phyloP scores from a whole-genome alignment of 2,113 vertebrate species.

The Origma solitaria region DNA sequence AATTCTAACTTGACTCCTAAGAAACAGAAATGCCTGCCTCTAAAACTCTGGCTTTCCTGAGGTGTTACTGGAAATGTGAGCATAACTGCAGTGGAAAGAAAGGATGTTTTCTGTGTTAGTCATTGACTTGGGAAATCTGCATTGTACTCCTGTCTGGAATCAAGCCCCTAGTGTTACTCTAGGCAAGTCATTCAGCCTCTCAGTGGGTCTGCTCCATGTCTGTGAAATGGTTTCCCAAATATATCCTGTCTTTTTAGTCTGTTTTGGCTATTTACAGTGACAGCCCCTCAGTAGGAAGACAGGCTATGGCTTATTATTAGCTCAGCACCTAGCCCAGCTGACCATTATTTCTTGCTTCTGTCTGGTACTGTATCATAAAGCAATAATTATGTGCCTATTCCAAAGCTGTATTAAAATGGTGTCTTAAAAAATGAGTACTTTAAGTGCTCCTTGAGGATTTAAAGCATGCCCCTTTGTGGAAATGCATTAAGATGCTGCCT shows the following conservation, averaged over 20 bases:
- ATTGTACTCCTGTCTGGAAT: neutral
- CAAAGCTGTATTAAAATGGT: neutral
- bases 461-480: neutral
- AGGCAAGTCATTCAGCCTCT: neutral
- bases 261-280: neutral
- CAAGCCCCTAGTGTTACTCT: neutral
- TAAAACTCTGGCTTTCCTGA: neutral
- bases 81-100: neutral
- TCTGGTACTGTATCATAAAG: neutral
- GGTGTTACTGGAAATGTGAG: neutral
- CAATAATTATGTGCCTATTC: neutral
- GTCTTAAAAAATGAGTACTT: neutral
- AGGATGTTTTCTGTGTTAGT: neutral
- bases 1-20: neutral
- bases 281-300: neutral
- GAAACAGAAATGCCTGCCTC: neutral
- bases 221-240: neutral
- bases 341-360: neutral
- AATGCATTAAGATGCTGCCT: conserved; percentile 22
- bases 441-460: neutral
- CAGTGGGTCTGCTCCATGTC: neutral
- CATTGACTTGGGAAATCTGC: neutral
- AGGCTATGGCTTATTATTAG: neutral
- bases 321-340: neutral
- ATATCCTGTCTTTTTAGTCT: neutral